These are phyloP conservation scores for Agrochola circellaris DNA, from an alignment of 2,888 invertebrate species.

Conservation along the genomic window DNA sequence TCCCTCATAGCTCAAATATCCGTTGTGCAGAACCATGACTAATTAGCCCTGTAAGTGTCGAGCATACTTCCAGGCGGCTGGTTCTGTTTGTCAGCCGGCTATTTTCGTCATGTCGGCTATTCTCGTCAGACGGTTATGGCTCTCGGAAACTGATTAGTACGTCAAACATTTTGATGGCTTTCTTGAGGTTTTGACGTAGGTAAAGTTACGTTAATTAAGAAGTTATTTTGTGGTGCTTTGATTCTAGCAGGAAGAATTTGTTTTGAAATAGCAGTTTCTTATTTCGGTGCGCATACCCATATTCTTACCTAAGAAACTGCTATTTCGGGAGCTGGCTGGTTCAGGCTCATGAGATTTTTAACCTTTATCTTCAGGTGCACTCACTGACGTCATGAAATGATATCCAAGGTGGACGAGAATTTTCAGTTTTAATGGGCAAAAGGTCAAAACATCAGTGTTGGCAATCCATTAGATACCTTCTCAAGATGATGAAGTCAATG, in stretches of 20 bases:
- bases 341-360: neutral
- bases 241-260: neutral
- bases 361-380: neutral
- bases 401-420: neutral
- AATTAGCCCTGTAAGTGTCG: conserved; percentile 36
- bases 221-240: conserved; percentile 23
- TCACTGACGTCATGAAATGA: too few species aligned
- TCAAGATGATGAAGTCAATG: neutral
- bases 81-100: conserved; percentile 60
- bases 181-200: conserved; percentile 49
- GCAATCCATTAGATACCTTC: neutral
- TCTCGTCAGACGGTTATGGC: conserved; percentile 53
- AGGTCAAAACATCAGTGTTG: neutral
- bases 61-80: conserved; percentile 33
- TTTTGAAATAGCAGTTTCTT: neutral
- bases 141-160: conserved; percentile 62
- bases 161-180: conserved; percentile 65
- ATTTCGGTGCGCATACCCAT: neutral
- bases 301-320: neutral
- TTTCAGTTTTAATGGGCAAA: neutral
- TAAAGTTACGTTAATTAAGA: conserved; percentile 9
- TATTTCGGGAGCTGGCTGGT: neutral
- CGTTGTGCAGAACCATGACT: conserved; percentile 41
- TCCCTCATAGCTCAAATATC: conserved; percentile 22
- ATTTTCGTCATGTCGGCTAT: conserved; percentile 61